Conservation (phyloP, 2,797 vertebrate species). For the Okamejei kenojei region DNA sequence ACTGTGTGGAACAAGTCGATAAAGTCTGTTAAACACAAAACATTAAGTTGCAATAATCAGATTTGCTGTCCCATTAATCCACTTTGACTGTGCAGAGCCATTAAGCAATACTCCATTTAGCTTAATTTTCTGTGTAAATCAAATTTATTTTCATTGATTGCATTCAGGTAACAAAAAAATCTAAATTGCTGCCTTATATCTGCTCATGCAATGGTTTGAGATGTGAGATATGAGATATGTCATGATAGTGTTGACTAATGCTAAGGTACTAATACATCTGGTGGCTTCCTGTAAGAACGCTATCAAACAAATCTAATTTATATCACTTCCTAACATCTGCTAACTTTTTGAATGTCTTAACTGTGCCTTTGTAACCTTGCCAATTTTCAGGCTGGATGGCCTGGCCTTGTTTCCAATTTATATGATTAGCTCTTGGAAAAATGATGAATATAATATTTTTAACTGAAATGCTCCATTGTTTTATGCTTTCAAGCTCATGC, state of each 20-base stretch:
- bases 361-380: not conserved
- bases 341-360: not conserved
- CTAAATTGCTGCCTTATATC: conserved; percentile 6
- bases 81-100: conserved; percentile 18
- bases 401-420: not conserved
- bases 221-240: not conserved
- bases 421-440: not conserved
- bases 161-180: conserved; percentile 4
- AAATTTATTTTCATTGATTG: conserved; percentile 32
- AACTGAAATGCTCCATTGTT: not conserved
- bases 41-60: conserved; percentile 40
- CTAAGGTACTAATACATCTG: not conserved
- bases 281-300: not conserved
- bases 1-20: conserved; percentile 47
- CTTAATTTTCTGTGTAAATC: conserved; percentile 36
- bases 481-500: not conserved
- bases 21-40: conserved; percentile 49
- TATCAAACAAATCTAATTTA: not conserved
- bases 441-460: not conserved
- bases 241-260: not conserved
- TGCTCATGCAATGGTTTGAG: not conserved
- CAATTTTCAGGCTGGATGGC: not conserved
- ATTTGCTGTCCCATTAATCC: conserved; percentile 26
- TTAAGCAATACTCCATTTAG: conserved; percentile 32
- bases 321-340: not conserved